phyloP scores from a whole-genome alignment of 2,888 invertebrate species.

The Clepsis dumicolana region DNA sequence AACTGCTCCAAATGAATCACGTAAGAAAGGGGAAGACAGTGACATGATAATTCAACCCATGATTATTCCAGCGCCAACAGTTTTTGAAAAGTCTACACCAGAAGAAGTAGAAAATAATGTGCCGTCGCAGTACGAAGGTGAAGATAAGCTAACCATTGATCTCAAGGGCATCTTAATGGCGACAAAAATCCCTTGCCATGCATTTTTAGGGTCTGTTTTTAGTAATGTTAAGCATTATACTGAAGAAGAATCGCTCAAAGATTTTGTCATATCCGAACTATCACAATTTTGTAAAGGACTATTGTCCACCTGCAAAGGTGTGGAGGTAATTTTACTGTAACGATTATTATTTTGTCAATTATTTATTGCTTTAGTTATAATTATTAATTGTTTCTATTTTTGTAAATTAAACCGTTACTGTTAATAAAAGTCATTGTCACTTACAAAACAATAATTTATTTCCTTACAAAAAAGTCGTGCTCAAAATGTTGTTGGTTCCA shows the following conservation, averaged over 20 bases:
- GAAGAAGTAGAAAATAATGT: constrained; percentile 30
- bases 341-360: constrained; percentile 52
- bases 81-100: constrained; percentile 17
- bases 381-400: constrained; percentile 40
- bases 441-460: constrained; percentile 48
- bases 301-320: constrained; percentile 73
- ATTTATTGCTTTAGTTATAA: constrained; percentile 47
- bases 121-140: constrained; percentile 39
- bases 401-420: constrained; percentile 48
- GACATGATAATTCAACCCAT: constrained; percentile 41
- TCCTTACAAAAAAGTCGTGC: constrained; percentile 66
- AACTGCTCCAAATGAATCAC: neutral
- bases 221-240: constrained; percentile 64
- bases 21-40: neutral
- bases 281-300: constrained; percentile 78
- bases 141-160: constrained; percentile 64
- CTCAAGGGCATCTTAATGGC: constrained; percentile 76
- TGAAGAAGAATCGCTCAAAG: constrained; percentile 63
- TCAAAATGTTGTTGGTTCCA: constrained; percentile 69
- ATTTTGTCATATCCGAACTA: constrained; percentile 74
- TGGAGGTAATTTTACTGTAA: constrained; percentile 76
- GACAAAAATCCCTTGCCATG: constrained; percentile 72
- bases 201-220: constrained; percentile 75
- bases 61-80: constrained; percentile 47
- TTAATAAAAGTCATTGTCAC: constrained; percentile 59